These are phyloP conservation scores for Strigamia maritima DNA, from an alignment of 2,888 invertebrate species.

Conservation along the genomic window DNA sequence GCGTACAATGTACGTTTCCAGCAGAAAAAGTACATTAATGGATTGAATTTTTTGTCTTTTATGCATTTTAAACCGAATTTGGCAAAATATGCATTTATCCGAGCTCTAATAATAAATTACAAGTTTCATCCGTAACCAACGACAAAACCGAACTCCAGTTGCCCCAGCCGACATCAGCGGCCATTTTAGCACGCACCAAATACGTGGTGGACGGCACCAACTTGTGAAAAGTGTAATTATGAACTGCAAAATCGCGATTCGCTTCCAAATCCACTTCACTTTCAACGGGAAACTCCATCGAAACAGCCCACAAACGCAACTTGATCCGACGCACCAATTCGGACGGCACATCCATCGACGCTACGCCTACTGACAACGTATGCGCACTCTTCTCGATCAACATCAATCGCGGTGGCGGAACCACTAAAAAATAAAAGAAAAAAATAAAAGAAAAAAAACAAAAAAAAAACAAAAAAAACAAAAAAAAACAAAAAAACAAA, in stretches of 20 bases:
- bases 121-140: slow-evolving; percentile 12
- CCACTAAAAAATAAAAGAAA: background rate
- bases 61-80: too few species aligned
- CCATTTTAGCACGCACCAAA: background rate
- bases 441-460: background rate
- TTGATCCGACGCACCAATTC: background rate
- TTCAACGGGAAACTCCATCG: background rate
- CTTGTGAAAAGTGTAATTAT: slow-evolving; percentile 12
- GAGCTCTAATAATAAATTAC: too few species aligned
- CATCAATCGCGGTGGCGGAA: slow-evolving; percentile 9
- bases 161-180: background rate
- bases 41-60: too few species aligned
- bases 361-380: slow-evolving; percentile 11
- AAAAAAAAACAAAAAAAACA: background rate
- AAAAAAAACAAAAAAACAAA: background rate
- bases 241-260: background rate
- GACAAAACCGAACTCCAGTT: slow-evolving; percentile 21
- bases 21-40: too few species aligned
- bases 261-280: background rate
- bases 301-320: background rate
- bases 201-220: background rate
- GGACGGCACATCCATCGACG: background rate
- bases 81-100: too few species aligned
- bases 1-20: too few species aligned
- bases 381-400: slow-evolving; percentile 11